phyloP scores from a whole-genome alignment of 2,113 vertebrate species.

The Sarotherodon lohbergeri region DNA sequence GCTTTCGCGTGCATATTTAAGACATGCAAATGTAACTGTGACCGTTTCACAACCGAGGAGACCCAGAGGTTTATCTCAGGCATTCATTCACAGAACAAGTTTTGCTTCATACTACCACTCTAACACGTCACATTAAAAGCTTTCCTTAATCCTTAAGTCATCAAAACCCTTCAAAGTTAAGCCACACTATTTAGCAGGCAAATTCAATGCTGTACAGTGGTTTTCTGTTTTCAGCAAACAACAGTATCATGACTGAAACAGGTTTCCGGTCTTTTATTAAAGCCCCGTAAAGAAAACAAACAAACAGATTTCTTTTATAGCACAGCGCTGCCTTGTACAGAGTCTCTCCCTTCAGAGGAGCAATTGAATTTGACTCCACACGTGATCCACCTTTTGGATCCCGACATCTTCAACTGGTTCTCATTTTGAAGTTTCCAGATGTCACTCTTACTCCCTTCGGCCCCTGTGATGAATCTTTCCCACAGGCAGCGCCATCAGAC shows the following conservation, averaged over 20 bases:
- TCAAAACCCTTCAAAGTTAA: neutral
- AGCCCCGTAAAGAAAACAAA: neutral
- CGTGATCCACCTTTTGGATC: neutral
- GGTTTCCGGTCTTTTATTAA: neutral
- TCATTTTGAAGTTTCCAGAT: conserved; percentile 41
- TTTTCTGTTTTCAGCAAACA: neutral
- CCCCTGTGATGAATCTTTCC: conserved; percentile 4
- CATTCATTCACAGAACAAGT: conserved; percentile 16
- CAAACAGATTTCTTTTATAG: neutral
- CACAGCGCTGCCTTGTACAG: neutral
- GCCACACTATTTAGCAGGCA: neutral
- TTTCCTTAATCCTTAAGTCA: neutral
- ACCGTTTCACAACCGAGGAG: neutral
- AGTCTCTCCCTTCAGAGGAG: neutral
- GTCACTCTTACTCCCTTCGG: conserved; percentile 9
- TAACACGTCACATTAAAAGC: neutral
- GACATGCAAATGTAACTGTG: neutral
- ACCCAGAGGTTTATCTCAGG: neutral
- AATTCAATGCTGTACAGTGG: neutral
- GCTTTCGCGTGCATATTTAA: neutral
- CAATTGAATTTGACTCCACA: neutral
- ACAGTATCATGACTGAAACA: neutral
- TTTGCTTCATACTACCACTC: neutral
- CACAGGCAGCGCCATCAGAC: neutral
- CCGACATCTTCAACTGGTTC: neutral